Conservation (phyloP, 2,888 invertebrate species). For the Pseudoips prasinana region DNA sequence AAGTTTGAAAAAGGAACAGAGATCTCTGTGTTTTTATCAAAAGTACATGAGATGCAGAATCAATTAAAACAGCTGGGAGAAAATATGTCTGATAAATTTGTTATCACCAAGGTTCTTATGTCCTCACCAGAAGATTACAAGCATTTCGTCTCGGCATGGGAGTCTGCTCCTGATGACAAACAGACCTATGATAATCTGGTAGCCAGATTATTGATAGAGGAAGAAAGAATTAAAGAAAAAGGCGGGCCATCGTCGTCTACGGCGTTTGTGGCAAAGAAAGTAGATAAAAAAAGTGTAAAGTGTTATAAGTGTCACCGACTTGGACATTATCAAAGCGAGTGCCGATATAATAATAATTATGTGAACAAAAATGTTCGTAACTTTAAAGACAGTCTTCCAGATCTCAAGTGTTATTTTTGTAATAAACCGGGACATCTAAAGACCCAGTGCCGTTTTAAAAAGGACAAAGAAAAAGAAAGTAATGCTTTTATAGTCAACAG, state of each 20-base stretch:
- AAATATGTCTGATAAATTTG: slow-evolving; percentile 29
- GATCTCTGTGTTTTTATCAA: slow-evolving; percentile 34
- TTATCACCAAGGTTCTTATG: slow-evolving; percentile 32
- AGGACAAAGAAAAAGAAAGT: slow-evolving; percentile 5
- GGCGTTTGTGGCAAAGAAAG: background rate
- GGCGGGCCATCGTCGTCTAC: background rate
- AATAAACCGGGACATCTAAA: slow-evolving; percentile 17
- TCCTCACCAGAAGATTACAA: slow-evolving; percentile 28
- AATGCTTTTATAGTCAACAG: slow-evolving; percentile 22
- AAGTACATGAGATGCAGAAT: slow-evolving; percentile 32
- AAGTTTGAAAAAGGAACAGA: slow-evolving; percentile 10
- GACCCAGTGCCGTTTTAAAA: slow-evolving; percentile 13
- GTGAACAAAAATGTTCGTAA: background rate
- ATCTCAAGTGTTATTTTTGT: slow-evolving; percentile 15
- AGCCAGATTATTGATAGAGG: slow-evolving; percentile 28
- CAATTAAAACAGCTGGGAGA: slow-evolving; percentile 34
- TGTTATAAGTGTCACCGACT: slow-evolving; percentile 1
- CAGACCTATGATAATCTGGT: slow-evolving; percentile 28
- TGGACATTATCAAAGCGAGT: slow-evolving; percentile 4
- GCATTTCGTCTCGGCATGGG: slow-evolving; percentile 45
- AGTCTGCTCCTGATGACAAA: slow-evolving; percentile 28
- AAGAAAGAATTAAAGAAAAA: slow-evolving; percentile 27
- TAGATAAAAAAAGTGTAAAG: background rate
- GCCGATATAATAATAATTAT: background rate
- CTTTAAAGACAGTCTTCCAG: background rate